phyloP scores from a whole-genome alignment of 2,797 vertebrate species.

The Muraenolepis orangiensis region DNA sequence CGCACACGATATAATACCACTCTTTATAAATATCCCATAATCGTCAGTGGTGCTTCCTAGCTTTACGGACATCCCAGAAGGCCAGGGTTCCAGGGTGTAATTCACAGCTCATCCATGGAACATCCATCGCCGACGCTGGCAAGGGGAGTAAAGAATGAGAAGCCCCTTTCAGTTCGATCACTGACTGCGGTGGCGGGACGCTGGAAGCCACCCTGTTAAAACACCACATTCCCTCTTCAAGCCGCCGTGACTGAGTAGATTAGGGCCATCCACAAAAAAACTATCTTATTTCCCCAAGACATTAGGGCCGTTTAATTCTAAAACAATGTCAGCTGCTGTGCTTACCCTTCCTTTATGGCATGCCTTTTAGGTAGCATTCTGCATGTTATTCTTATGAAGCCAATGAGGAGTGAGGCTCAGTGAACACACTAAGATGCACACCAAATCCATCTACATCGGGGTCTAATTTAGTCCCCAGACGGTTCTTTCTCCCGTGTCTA shows the following conservation, averaged over 20 bases:
- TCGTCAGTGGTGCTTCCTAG: constrained; percentile 39
- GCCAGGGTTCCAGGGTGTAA: constrained; percentile 35
- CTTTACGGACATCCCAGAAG: neutral
- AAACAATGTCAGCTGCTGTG: constrained; percentile 65
- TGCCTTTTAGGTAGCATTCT: constrained; percentile 57
- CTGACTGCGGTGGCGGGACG: constrained; percentile 59
- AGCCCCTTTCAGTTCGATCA: constrained; percentile 57
- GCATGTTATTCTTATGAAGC: constrained; percentile 62
- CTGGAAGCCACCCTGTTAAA: constrained; percentile 74
- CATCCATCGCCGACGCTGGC: constrained; percentile 43
- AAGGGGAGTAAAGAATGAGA: constrained; percentile 37
- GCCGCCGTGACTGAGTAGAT: constrained; percentile 80
- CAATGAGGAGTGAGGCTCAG: constrained; percentile 62
- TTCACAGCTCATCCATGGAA: constrained; percentile 53
- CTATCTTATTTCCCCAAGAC: constrained; percentile 74
- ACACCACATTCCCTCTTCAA: constrained; percentile 73
- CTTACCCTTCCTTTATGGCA: constrained; percentile 57
- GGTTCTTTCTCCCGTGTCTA: constrained; percentile 62
- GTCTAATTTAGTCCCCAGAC: constrained; percentile 70
- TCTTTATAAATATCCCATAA: constrained; percentile 45
- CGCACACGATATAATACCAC: constrained; percentile 39
- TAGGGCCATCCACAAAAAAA: constrained; percentile 71
- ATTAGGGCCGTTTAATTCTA: constrained; percentile 70
- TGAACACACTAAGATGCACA: constrained; percentile 54
- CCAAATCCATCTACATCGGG: constrained; percentile 59